Evolutionary conservation across 1,140 invertebrate species (phyloP), one percentile per base, ranked within the genome.

Genomic region (Bombus turneri): DNA sequence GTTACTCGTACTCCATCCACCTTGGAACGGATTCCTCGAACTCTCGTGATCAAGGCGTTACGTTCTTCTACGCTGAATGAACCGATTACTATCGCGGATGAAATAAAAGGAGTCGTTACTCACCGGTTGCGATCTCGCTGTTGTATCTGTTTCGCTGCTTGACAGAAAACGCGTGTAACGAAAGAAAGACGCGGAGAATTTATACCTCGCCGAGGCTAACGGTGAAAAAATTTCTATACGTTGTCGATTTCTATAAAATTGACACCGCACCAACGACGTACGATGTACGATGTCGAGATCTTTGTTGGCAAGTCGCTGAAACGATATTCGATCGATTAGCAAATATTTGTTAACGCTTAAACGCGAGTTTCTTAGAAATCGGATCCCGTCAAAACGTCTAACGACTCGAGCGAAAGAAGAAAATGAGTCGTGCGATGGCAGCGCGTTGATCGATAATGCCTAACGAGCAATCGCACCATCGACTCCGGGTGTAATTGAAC

Each of bases 21-120:
- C 87, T 89, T 78, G 83, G 31, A 82, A 76, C 69, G 43, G 79
- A 89, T 89, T 88, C 87, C 83, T 47, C 77, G 83, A 83, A 74
- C 75, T 47, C 72, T 68, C 31, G 59, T 34, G 76, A 81, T 64
- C 41, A 37, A 72, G 47, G 72, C 41, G 68, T 59, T 76, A 87
- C 82, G 66, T 80, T 74, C 47, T 31, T 57, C 71, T 66, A 12
- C 28, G 62, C 47, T 79, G 68, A 87, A 84, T 85, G 43, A 37
- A 75, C 57, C 64, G 81, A 84, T 84, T 59, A 34, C 75, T 59
- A 68, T 84, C 75, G 37, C 37, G 25, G 76, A 71, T 79, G 66
- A 71, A 84, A 83, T 83, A 83, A 77, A 77, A 76, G 81, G 59
- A 62, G 75, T 41, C 81, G 81, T 77, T 83, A 75, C 53, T 83